Percentiles rank a stretch among this genome's conserved stretches.
These are phyloP conservation scores for Pollicipes pollicipes DNA, from an alignment of 1,140 invertebrate genomes.

Conservation along the genomic window DNA sequence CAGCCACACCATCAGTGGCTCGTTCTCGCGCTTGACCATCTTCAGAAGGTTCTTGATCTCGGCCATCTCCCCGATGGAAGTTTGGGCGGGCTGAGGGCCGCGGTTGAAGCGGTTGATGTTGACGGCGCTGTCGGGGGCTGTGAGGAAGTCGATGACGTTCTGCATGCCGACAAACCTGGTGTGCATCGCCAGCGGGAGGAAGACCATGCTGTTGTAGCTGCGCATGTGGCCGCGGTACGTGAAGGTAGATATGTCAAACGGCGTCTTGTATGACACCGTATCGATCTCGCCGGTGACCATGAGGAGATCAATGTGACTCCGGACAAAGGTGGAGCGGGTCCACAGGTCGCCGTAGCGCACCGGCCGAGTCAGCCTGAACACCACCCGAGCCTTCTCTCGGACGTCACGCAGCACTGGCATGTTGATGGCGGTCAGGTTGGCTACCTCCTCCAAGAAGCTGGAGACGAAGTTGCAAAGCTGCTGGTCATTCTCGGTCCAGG, in stretches of 20 bases:
- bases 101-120: not conserved
- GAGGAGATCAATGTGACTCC: conserved; percentile 8
- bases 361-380: conserved; percentile 33
- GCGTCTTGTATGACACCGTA: not conserved
- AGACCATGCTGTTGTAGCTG: not conserved
- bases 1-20: conserved; percentile 38
- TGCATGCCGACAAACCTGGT: not conserved
- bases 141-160: not conserved
- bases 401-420: conserved; percentile 5
- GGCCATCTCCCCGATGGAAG: conserved; percentile 16
- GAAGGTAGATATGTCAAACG: not conserved
- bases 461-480: conserved; percentile 34
- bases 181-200: not conserved
- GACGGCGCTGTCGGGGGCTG: not conserved
- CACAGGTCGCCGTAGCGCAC: conserved; percentile 33
- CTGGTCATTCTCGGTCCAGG: conserved; percentile 38
- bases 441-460: conserved; percentile 11
- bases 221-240: not conserved
- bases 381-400: conserved; percentile 33
- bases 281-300: conserved; percentile 6
- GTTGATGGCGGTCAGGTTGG: conserved; percentile 7
- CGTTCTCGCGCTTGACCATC: conserved; percentile 30
- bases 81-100: not conserved
- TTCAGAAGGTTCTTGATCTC: conserved; percentile 37
- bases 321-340: conserved; percentile 25